Evolutionary conservation across 2,797 vertebrate species (phyloP), one percentile per base, ranked within the genome.

Genomic region (Harpagifer antarcticus): DNA sequence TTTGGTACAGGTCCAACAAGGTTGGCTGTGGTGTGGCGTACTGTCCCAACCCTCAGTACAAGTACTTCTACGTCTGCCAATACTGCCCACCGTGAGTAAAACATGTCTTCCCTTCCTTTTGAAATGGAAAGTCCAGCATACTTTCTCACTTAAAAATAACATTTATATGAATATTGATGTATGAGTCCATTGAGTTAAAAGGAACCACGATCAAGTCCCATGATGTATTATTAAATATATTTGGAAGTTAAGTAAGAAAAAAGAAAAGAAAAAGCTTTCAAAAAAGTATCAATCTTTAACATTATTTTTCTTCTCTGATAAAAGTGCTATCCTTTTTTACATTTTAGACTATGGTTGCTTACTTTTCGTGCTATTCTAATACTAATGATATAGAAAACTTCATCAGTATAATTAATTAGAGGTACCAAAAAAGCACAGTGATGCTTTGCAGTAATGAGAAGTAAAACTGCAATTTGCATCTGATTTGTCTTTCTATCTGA

Each of bases 11-110:
- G 4, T 91, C 90, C 40, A 87, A 88, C 79, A 23, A 78, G 60
- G 3, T 93, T 1, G 93, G 93, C 64, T 94, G 93, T 60, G 91
- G 68, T 8, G 2, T 90, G 73, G 78, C 83, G 13, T 3, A 77
- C 82, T 94, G 93, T 63, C 87, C 89, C 12, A 76, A 89, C 42
- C 59, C 82, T 4, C 0, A 0, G 0, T 88, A 82, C 57, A 49
- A 89, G 4, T 88, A 78, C 17, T 84, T 75, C 72, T 95, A 95
- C 0, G 92, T 97, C 72, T 97, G 96, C 68, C 96, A 96, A 0
- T 96, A 96, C 78, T 96, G 95, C 78, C 95, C 95, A 0, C 43
- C 60, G 93, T 96, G 85, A 1, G 94, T 61, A 50, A 12, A 64
- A 43, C 5, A 19, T 9, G 17, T 8, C 9, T 37, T 47, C 43